phyloP scores from a whole-genome alignment of 2,797 vertebrate species.

The Poeciliopsis gracilis region DNA sequence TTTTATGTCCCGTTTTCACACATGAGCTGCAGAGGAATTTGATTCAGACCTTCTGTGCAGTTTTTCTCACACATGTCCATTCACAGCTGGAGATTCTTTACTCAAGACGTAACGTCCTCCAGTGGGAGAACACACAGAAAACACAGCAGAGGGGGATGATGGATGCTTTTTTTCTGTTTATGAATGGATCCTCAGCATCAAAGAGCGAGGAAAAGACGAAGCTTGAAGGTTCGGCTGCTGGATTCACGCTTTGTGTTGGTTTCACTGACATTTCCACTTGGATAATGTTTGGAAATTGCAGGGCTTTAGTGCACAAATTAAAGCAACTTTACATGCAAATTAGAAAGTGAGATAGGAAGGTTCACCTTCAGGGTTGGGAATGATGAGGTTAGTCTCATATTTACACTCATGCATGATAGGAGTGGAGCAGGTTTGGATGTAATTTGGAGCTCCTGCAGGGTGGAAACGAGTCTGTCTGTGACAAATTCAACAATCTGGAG shows the following conservation, averaged over 20 bases:
- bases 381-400: not conserved
- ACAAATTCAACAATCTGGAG: not conserved
- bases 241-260: not conserved
- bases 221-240: not conserved
- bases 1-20: conserved; percentile 1
- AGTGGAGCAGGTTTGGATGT: not conserved
- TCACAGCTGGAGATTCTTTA: conserved; percentile 10
- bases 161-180: not conserved
- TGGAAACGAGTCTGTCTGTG: not conserved
- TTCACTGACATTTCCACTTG: not conserved
- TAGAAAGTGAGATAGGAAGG: not conserved
- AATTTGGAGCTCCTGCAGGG: not conserved
- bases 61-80: not conserved
- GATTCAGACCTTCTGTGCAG: not conserved
- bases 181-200: not conserved
- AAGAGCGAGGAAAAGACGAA: not conserved
- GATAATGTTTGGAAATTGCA: not conserved
- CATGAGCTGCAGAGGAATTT: not conserved
- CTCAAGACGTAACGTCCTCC: not conserved
- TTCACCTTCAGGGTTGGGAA: not conserved
- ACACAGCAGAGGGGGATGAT: not conserved
- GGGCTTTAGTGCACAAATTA: not conserved
- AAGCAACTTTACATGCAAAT: not conserved
- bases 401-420: not conserved
- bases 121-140: not conserved